Base-by-base conservation (phyloP, 2,797 vertebrate genomes). In the Argya squamiceps region DNA sequence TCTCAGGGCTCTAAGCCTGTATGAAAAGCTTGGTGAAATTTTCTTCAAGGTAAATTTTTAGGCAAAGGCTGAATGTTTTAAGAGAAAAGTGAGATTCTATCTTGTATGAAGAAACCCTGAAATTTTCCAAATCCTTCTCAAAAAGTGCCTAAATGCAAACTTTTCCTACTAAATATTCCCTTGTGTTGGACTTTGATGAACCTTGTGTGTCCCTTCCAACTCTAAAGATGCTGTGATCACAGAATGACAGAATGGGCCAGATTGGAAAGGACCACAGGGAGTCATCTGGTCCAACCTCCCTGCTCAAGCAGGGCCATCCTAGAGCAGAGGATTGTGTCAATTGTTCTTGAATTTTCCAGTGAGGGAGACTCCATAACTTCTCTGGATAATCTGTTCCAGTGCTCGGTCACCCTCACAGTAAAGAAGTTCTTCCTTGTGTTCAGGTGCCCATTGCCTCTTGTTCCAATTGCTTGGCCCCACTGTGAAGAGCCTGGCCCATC, bases 351-450 rank as follows among this genome's bases (percentile, higher is more conserved):
- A 24, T 20, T 36, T 46, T 46, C n/a, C 37, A 10, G 5, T 6
- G 58, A 46, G n/a, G 14, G 30, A 58, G 18, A 27, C 26, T 46
- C 14, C 20, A 15, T 15, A 64, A 3, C 11, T 10, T 27, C 29
- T 12, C 58, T 23, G 58, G n/a, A 44, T 44, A 36, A 11, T n/a
- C 65, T 46, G 24, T 41, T 32, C 30, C 44, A 36, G 71, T 2
- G 30, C 21, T 21, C 4, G 0, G 34, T 16, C 50, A 52, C 18
- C 12, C 1, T 1, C 58, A 23, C n/a, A 37, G 58, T 2, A 29
- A 36, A 19, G 18, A 8, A 36, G 19, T 9, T 49, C 32, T 32
- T n/a, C 64, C 17, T 13, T 7, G 1, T 20, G 29, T 34, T 64
- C 37, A 46, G 37, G 20, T 12, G 21, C 32, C 22, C 13, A 2